These are phyloP conservation scores for Sebastes itinus DNA, from an alignment of 2,797 vertebrate species.

Conservation along the genomic window DNA sequence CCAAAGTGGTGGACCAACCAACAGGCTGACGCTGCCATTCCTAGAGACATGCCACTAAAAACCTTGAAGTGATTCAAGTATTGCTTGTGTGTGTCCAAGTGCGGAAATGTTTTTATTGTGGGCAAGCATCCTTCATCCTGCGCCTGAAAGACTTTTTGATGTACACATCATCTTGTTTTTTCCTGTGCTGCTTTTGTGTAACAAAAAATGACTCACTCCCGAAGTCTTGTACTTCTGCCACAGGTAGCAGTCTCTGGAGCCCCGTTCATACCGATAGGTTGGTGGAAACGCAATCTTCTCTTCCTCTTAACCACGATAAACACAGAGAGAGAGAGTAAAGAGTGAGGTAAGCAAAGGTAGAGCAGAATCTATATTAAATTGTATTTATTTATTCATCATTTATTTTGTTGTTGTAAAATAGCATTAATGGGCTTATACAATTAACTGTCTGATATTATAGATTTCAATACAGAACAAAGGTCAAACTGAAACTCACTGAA, in stretches of 20 bases:
- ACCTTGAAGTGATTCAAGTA: neutral
- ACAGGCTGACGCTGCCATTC: neutral
- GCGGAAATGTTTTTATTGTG: neutral
- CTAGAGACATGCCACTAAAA: neutral
- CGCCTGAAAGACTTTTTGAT: neutral
- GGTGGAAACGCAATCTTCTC: conserved; percentile 88
- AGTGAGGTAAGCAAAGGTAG: conserved; percentile 2
- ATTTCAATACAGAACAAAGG: neutral
- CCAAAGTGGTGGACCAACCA: neutral
- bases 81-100: neutral
- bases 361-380: neutral
- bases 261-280: conserved; percentile 88
- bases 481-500: conserved; percentile 80
- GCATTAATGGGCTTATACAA: neutral
- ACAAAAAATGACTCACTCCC: conserved; percentile 75
- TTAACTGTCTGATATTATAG: neutral
- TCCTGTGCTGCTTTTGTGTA: neutral
- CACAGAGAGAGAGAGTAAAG: conserved; percentile 9
- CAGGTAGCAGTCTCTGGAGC: conserved; percentile 86
- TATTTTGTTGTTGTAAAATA: neutral
- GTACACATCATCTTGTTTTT: neutral
- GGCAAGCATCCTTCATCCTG: neutral
- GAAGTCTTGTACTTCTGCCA: conserved; percentile 90
- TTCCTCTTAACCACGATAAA: conserved; percentile 81
- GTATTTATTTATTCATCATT: too few species aligned